Conservation (phyloP, 2,888 invertebrate genomes). For the Choreutis nemorana region DNA sequence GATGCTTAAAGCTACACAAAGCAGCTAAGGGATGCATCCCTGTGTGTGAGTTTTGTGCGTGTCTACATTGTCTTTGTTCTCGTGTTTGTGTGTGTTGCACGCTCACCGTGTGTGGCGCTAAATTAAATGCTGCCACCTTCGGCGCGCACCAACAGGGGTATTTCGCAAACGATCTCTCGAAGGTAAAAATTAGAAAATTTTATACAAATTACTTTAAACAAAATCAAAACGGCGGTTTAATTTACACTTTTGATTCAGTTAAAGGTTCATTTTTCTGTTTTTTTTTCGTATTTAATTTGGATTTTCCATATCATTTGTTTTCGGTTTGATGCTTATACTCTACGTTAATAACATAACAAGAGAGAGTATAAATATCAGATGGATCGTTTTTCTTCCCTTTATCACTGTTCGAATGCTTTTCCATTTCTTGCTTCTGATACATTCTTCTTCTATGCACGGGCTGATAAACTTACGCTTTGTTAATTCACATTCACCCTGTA, state of each 20-base stretch:
- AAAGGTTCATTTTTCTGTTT: conserved; percentile 16
- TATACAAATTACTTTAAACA: conserved; percentile 41
- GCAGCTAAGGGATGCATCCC: conserved; percentile 50
- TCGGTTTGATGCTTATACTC: conserved; percentile 45
- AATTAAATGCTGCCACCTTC: conserved; percentile 57
- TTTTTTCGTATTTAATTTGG: conserved; percentile 32
- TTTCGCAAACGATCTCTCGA: conserved; percentile 97
- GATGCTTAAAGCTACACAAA: conserved; percentile 61
- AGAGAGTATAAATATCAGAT: conserved; percentile 40
- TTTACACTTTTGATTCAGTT: conserved; percentile 27
- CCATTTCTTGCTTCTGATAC: conserved; percentile 60
- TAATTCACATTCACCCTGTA: conserved; percentile 56
- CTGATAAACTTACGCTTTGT: conserved; percentile 56
- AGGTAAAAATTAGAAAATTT: conserved; percentile 78
- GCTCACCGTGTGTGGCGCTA: conserved; percentile 66
- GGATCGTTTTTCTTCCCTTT: conserved; percentile 44
- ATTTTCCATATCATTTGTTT: conserved; percentile 39
- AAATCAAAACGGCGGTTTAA: conserved; percentile 47
- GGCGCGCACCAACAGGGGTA: conserved; percentile 77
- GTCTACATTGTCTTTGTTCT: conserved; percentile 67
- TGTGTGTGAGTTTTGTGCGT: conserved; percentile 64
- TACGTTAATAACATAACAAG: conserved; percentile 15
- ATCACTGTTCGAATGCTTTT: conserved; percentile 59
- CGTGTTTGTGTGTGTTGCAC: conserved; percentile 69
- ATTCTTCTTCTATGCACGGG: conserved; percentile 62